Percentiles rank a stretch among this genome's conserved stretches.
Conservation (phyloP, 2,797 vertebrate genomes). For the Hemibagrus guttatus region DNA sequence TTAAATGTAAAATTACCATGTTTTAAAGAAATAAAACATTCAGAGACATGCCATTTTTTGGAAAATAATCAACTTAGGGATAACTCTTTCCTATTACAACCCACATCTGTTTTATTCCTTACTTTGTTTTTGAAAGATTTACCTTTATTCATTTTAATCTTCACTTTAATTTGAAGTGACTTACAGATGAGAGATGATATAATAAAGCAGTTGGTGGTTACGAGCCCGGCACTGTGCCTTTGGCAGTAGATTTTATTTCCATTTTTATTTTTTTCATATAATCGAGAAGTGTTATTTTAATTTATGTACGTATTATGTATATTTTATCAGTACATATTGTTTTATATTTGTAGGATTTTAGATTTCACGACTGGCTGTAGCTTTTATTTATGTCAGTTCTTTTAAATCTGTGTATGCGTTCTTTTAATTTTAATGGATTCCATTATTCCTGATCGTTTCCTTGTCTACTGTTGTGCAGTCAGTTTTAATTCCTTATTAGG, state of each 20-base stretch:
- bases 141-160: background rate
- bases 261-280: background rate
- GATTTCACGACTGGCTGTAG: background rate
- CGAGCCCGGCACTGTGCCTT: no score
- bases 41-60: background rate
- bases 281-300: constrained; percentile 6
- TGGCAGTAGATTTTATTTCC: background rate
- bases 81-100: background rate
- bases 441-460: constrained; percentile 5
- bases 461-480: constrained; percentile 15
- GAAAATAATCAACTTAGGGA: background rate
- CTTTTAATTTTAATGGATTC: constrained; percentile 5
- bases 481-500: background rate
- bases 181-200: background rate
- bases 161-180: background rate
- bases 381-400: background rate
- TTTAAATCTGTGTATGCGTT: background rate
- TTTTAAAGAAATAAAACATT: background rate
- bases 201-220: background rate
- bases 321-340: constrained; percentile 2
- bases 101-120: background rate
- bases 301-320: background rate
- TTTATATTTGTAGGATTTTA: background rate
- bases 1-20: no score
- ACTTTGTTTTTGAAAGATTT: background rate